Evolutionary conservation across 1,140 invertebrate genomes (phyloP).

Genomic region (Babylonia areolata): DNA sequence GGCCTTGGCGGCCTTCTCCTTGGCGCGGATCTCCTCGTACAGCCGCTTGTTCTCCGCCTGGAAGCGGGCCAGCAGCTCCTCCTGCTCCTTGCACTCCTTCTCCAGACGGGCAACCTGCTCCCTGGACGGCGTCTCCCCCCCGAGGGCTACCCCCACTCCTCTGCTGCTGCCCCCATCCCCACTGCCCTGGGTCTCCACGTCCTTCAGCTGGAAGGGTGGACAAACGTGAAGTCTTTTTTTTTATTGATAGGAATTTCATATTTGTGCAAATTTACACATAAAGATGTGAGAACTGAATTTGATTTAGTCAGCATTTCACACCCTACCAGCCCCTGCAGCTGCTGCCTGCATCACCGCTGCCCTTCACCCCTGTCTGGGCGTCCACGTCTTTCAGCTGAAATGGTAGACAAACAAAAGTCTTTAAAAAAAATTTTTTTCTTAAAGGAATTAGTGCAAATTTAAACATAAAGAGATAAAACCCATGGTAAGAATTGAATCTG

Average conservation of each 20-base stretch:
- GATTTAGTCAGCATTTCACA: no score
- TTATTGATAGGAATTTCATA: no score
- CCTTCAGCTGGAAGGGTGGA: constrained; percentile 34
- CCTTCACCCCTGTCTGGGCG: neutral
- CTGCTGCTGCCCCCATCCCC: neutral
- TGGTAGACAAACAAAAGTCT: neutral
- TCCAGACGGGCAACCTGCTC: constrained; percentile 50
- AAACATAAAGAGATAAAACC: no score
- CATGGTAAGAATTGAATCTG: no score
- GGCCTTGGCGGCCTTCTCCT: constrained; percentile 62
- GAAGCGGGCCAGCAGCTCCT: constrained; percentile 70
- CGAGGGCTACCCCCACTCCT: neutral
- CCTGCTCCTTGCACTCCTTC: constrained; percentile 69
- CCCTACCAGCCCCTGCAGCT: neutral
- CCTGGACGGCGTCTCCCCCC: neutral
- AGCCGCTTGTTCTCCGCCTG: constrained; percentile 72
- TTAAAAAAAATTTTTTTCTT: neutral
- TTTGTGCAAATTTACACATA: no score
- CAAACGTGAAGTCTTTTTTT: neutral
- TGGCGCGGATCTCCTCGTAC: constrained; percentile 69
- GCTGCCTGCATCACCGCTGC: neutral
- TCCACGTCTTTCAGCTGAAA: constrained; percentile 42
- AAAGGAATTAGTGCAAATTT: no score
- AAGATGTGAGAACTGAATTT: no score
- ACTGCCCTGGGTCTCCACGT: constrained; percentile 22